Conservation (phyloP, 2,888 invertebrate species). For the Chrysolina americana region DNA sequence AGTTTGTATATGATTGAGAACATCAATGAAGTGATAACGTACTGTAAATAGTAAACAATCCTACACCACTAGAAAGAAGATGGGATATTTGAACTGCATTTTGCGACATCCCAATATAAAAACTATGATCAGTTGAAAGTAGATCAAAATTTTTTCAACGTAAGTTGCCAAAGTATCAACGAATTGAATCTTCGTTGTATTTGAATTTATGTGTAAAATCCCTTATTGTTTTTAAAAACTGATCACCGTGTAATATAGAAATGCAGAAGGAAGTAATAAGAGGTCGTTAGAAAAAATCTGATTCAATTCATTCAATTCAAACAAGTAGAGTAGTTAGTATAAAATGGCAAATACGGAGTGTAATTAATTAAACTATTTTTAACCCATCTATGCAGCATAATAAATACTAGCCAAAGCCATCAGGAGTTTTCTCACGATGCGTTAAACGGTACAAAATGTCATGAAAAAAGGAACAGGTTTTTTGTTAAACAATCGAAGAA, state of each 20-base stretch:
- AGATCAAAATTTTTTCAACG: too few species aligned
- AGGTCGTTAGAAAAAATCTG: background rate
- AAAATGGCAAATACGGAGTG: slow-evolving; percentile 42
- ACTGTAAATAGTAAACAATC: too few species aligned
- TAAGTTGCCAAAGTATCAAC: too few species aligned
- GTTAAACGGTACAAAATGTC: slow-evolving; percentile 54
- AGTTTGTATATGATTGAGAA: too few species aligned
- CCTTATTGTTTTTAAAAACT: too few species aligned
- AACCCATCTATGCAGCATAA: slow-evolving; percentile 35
- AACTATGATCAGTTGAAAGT: too few species aligned
- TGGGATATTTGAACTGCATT: too few species aligned
- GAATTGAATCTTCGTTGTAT: too few species aligned
- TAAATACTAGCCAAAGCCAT: slow-evolving; percentile 45
- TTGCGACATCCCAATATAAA: too few species aligned
- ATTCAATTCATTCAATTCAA: slow-evolving; percentile 22
- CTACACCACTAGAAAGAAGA: too few species aligned
- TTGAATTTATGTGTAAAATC: too few species aligned
- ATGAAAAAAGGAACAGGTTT: slow-evolving; percentile 51
- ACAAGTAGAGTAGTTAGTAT: slow-evolving; percentile 38
- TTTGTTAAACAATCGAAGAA: slow-evolving; percentile 51
- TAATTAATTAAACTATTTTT: slow-evolving; percentile 39
- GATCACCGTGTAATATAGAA: background rate
- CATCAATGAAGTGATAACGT: too few species aligned
- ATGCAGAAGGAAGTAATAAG: background rate
- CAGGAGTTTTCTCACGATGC: slow-evolving; percentile 55